These are phyloP conservation scores for Agapostemon virescens DNA, from an alignment of 2,888 invertebrate genomes.

Conservation along the genomic window DNA sequence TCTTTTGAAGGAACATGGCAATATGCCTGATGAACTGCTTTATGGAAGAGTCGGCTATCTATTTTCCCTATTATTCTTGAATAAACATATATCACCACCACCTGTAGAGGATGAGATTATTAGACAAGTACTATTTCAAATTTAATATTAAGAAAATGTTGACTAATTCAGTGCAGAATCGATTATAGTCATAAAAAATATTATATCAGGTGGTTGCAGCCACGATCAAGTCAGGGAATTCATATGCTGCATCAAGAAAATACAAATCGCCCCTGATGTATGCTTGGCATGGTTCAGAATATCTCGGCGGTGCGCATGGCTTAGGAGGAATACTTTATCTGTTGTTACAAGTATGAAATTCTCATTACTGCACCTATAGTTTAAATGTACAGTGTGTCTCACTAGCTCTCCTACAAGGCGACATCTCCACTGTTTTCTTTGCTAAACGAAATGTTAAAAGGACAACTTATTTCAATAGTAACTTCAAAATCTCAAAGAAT, in stretches of 20 bases:
- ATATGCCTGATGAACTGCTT: slow-evolving; percentile 89
- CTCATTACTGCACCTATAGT: background rate
- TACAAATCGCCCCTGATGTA: slow-evolving; percentile 88
- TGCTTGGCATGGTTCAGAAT: slow-evolving; percentile 92
- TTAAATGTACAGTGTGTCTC: slow-evolving; percentile 19
- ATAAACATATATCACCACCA: slow-evolving; percentile 84
- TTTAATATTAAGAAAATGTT: background rate
- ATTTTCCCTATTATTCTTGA: slow-evolving; percentile 88
- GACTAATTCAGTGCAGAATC: slow-evolving; percentile 5
- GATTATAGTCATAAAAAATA: slow-evolving; percentile 34
- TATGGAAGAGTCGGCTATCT: slow-evolving; percentile 93
- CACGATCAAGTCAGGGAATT: slow-evolving; percentile 85
- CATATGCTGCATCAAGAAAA: slow-evolving; percentile 82
- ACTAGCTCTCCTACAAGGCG: too few relatives aligned
- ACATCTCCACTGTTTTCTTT: too few relatives aligned
- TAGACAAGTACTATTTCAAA: slow-evolving; percentile 71
- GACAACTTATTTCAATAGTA: too few relatives aligned
- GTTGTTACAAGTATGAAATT: slow-evolving; percentile 85
- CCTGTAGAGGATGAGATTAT: slow-evolving; percentile 83
- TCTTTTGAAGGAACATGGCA: slow-evolving; percentile 81
- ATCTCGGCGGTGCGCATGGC: slow-evolving; percentile 95
- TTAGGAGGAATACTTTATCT: slow-evolving; percentile 91
- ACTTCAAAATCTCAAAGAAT: too few relatives aligned
- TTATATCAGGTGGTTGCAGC: slow-evolving; percentile 82
- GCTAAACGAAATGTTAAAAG: too few relatives aligned